Percentiles rank a stretch among this genome's conserved stretches.
phyloP scores from a whole-genome alignment of 1,140 invertebrate species.

The Drosophila virilis region DNA sequence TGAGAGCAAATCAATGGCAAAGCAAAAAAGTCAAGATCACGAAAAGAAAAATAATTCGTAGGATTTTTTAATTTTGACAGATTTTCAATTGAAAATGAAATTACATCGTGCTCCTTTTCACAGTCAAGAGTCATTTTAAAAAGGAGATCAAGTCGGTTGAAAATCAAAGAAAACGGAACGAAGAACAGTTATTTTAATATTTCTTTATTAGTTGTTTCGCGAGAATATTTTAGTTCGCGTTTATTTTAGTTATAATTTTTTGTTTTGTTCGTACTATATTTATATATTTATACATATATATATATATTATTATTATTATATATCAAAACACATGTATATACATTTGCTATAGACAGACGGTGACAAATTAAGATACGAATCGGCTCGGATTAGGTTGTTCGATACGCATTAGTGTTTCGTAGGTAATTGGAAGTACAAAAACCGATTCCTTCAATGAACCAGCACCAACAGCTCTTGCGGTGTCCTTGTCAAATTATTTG shows the following conservation, averaged over 20 bases:
- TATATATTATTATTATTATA: not conserved
- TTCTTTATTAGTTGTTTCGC: too few species aligned
- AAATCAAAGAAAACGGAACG: slow-evolving; percentile 54
- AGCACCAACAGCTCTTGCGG: not conserved
- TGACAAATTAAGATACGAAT: too few species aligned
- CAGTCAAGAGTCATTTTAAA: slow-evolving; percentile 79
- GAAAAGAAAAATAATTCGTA: not conserved
- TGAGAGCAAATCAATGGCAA: slow-evolving; percentile 1
- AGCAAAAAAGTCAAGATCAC: not conserved
- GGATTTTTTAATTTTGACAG: slow-evolving; percentile 33
- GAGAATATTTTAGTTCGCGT: not conserved
- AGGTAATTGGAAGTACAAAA: too few species aligned
- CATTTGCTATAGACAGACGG: too few species aligned
- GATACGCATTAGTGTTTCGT: too few species aligned
- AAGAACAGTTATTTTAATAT: slow-evolving; percentile 22
- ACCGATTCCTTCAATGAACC: not conserved
- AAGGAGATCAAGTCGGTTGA: slow-evolving; percentile 33
- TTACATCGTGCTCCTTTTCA: slow-evolving; percentile 83
- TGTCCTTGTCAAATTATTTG: slow-evolving; percentile 5
- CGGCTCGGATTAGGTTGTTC: too few species aligned
- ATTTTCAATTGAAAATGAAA: slow-evolving; percentile 56
- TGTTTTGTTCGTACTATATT: not conserved
- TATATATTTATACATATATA: slow-evolving; percentile 1
- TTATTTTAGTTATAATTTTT: not conserved
- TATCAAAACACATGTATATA: too few species aligned